These are phyloP conservation scores for Choristoneura fumiferana DNA, from an alignment of 1,140 invertebrate genomes.

Conservation along the genomic window DNA sequence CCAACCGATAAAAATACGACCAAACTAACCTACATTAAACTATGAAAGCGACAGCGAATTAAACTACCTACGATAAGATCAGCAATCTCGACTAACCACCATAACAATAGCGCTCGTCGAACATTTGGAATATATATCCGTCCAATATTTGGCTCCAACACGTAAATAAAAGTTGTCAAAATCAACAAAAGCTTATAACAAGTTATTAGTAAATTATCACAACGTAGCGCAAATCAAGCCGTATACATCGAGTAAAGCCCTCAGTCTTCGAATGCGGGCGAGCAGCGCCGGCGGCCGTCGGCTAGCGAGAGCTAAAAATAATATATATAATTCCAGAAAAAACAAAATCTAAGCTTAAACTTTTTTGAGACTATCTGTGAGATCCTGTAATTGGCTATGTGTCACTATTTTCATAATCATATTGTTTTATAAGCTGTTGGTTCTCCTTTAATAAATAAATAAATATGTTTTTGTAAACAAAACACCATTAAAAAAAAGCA, in stretches of 20 bases:
- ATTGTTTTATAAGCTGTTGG: too few species aligned
- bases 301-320: too few species aligned
- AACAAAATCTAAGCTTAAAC: too few species aligned
- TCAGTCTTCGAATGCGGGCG: too few species aligned
- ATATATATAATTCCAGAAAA: too few species aligned
- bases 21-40: conserved; percentile 20
- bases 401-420: too few species aligned
- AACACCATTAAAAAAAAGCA: too few species aligned
- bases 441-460: too few species aligned
- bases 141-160: conserved; percentile 27
- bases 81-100: conserved; percentile 29
- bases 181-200: conserved; percentile 38
- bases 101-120: conserved; percentile 18
- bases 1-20: conserved; percentile 20
- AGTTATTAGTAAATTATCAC: conserved; percentile 51
- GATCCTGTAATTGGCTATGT: too few species aligned
- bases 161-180: conserved; percentile 48
- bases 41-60: conserved; percentile 14
- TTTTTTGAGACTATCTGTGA: too few species aligned
- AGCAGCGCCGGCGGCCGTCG: too few species aligned
- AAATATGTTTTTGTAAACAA: too few species aligned
- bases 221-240: conserved; percentile 56
- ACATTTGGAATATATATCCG: conserved; percentile 24
- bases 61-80: conserved; percentile 25
- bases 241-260: conserved; percentile 32